Base-by-base conservation (phyloP, 2,888 invertebrate species). In the Agrotis puta region DNA sequence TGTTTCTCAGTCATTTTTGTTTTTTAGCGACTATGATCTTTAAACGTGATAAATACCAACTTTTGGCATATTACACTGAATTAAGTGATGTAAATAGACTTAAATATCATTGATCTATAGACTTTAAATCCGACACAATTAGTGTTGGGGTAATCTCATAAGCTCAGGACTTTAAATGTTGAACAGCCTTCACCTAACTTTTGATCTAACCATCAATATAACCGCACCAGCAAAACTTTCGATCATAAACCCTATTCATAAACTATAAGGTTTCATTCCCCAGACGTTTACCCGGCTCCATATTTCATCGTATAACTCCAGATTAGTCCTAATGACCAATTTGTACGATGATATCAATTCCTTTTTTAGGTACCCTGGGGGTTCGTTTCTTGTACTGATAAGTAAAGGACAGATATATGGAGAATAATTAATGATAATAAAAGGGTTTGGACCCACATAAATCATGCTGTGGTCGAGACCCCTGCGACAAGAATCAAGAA, bases 371-470 rank as follows among this genome's bases (percentile, higher is more conserved):
- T 58, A 54, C 69, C 82, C 75, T 56, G 48, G 63, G 70, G 77
- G 71, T 57, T 66, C 58, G 68, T 63, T 84, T 84, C 84, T 84
- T 84, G 70, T 72, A 65, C 70, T 74, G 82, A 84, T 82, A 84
- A 65, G 50, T 53, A 51, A 43, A 64, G 83, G 77, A 70, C 85
- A 76, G 72, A 82, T 76, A 79, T 77, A 85, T 80, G 66, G 74
- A 64, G 85, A 79, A 83, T 87, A 86, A 86, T 86, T 85, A 87
- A 86, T 86, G 84, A 72, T 74, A 79, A 80, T 86, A 84, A 77
- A 81, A 80, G 82, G 69, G 77, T 70, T 64, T 22, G 33, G 73
- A 74, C 82, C 85, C 82, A 68, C 73, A 86, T 89, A 83, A 80
- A 86, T 89, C 87, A 88, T 78, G 65, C 51, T 64, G 81, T 59